These are phyloP conservation scores for Amaurobius ferox DNA, from an alignment of 2,888 invertebrate genomes.

Conservation along the genomic window DNA sequence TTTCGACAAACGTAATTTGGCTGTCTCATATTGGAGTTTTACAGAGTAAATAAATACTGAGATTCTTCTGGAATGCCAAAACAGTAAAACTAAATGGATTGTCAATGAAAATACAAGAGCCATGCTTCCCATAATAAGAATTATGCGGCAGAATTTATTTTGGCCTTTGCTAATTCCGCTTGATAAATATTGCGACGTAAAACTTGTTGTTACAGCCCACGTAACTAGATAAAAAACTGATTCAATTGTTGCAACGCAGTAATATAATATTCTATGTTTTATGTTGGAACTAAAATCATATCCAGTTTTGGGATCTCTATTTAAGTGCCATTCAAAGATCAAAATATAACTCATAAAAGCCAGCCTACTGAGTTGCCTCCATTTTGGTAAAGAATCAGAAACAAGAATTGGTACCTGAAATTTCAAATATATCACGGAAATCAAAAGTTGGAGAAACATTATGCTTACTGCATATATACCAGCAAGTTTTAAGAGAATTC, in stretches of 20 bases:
- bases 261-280: conserved; percentile 53
- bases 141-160: conserved; percentile 21
- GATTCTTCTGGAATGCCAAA: conserved; percentile 58
- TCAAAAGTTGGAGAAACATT: conserved; percentile 51
- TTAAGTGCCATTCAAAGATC: conserved; percentile 66
- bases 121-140: conserved; percentile 44
- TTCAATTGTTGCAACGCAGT: conserved; percentile 47
- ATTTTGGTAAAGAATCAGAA: conserved; percentile 52
- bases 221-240: conserved; percentile 59
- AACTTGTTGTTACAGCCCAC: conserved; percentile 42
- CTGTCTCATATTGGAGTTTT: conserved; percentile 19
- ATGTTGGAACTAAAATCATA: conserved; percentile 57
- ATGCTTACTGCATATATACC: conserved; percentile 59
- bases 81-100: conserved; percentile 29
- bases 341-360: conserved; percentile 62
- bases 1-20: conserved; percentile 23
- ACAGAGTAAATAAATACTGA: conserved; percentile 21
- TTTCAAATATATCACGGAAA: conserved; percentile 59
- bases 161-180: not conserved
- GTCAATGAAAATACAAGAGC: conserved; percentile 40
- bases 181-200: not conserved
- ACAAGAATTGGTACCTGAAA: conserved; percentile 58
- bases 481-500: conserved; percentile 56
- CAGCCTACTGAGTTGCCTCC: conserved; percentile 46
- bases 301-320: conserved; percentile 48